Evolutionary conservation across 2,888 invertebrate genomes (phyloP), one percentile per base, ranked within the genome.

Genomic region (Plusia festucae): DNA sequence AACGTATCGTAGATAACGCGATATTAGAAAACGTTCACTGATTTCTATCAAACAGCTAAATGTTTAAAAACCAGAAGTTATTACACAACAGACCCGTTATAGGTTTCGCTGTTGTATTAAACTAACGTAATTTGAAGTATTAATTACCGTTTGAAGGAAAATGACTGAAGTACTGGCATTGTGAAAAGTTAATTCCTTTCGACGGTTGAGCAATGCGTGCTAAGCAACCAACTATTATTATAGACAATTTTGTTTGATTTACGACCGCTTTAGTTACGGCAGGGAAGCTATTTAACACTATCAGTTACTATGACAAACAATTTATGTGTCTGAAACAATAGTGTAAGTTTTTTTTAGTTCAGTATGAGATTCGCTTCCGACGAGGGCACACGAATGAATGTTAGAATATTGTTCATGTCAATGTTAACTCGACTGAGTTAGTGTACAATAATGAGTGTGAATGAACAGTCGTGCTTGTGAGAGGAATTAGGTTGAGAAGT

Each of bases 401-500:
- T 54, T 75, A 7, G 15, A 52, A 60, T 7, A 60, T 56, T 64
- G 52, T 68, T 58, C 40, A 51, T 30, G 60, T 40, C 49, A 20
- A 51, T 49, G 58, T 63, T 56, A 27, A 34, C 20, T 68, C 49
- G 53, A 54, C 54, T 49, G 40, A 57, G 46, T 65, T 60, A 63
- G 63, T 72, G 56, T 54, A 51, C 9, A 70, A 75, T 77, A 85
- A 83, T 82, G 67, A 80, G 81, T 80, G 80, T 74, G 76, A 83
- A 83, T 82, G 80, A 82, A 72, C 63, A 71, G 63, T 54, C 65
- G 66, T 64, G 68, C 40, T 65, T 63, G 63, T 64, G 52, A 63
- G 71, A 68, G 66, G 79, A 76, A 74, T 75, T 71, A 73, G 69
- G 86, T 79, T 89, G 86, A 85, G 82, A 88, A 89, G 73, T 60